A percentile compares a stretch with the other conserved stretches of the same genome.
Evolutionary conservation across 1,140 invertebrate genomes (phyloP).

Genomic region (Penaeus japonicus): DNA sequence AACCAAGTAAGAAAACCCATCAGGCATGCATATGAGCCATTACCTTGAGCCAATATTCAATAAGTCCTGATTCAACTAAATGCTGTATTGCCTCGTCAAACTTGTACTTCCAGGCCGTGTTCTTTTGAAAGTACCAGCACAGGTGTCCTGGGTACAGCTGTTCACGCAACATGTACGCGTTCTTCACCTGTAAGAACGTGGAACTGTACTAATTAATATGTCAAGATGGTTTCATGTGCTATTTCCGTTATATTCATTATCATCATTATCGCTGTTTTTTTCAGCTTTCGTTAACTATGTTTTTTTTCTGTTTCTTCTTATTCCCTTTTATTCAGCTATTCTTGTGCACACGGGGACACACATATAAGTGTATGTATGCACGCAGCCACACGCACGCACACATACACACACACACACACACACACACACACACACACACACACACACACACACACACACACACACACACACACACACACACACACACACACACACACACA

Average conservation of each 20-base stretch:
- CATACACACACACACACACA: too few relatives aligned
- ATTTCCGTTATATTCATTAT: too few relatives aligned
- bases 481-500: neutral
- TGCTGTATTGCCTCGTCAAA: neutral
- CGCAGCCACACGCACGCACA: too few relatives aligned
- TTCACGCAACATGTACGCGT: constrained; percentile 14
- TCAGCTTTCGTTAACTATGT: too few relatives aligned
- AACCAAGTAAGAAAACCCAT: too few relatives aligned
- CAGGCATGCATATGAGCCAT: neutral
- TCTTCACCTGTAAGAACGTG: neutral
- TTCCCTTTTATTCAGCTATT: neutral
- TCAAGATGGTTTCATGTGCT: too few relatives aligned
- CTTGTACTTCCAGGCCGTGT: constrained; percentile 33
- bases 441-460: neutral
- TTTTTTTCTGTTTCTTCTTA: too few relatives aligned
- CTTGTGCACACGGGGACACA: too few relatives aligned
- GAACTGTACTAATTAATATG: too few relatives aligned
- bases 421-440: too few relatives aligned
- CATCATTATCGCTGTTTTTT: too few relatives aligned
- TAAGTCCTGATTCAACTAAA: constrained; percentile 28
- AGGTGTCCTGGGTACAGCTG: constrained; percentile 39
- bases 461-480: neutral
- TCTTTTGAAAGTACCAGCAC: constrained; percentile 43
- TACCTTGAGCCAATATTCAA: constrained; percentile 33
- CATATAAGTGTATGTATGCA: too few relatives aligned